Evolutionary conservation across 2,113 vertebrate species (phyloP), one percentile per base, ranked within the genome.

Genomic region (Lota lota): DNA sequence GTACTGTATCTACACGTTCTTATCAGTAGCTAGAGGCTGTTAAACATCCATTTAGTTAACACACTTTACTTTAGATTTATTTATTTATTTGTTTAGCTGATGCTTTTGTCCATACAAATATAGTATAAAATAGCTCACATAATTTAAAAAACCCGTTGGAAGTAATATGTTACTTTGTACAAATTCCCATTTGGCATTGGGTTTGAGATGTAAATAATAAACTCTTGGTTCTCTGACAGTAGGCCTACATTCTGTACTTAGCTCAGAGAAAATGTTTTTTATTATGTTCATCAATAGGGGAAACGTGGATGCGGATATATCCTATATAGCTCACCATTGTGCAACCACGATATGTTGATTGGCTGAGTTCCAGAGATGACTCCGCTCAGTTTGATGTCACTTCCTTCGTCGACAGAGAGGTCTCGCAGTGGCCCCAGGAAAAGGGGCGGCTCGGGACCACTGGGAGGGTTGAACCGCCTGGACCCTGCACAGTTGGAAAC

Each of bases 311-410:
- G 40, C 40, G 40, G 8, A 33, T 33, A 33, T 47, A 12, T 8
- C 10, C 40, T 10, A 47, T 14, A 47, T 47, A 12, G 57, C 90
- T 88, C 73, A 91, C 91, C 91, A 75, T 92, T 92, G 75, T 92
- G 91, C 63, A 91, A 50, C 91, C 90, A 91, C 1, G 75, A 83
- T 61, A 88, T 79, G 47, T 53, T 82, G 63, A 91, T 76, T 0
- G 91, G 90, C 69, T 76, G 80, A 69, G 75, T 81, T 28, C 91
- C 90, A 1, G 73, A 61, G 61, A 92, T 63, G 60, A 73, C 64
- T 0, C 84, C 90, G 5, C 66, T 63, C 12, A 92, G 71, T 0
- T 21, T 80, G 75, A 92, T 77, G 76, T 90, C 80, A 28, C 57
- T 12, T 68, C 90, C 89, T 76, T 90, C 89, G 7, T 92, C 85